Percentiles rank a stretch among this genome's conserved stretches.
phyloP scores from a whole-genome alignment of 2,888 invertebrate species.

The Eurytoma adleriae region DNA sequence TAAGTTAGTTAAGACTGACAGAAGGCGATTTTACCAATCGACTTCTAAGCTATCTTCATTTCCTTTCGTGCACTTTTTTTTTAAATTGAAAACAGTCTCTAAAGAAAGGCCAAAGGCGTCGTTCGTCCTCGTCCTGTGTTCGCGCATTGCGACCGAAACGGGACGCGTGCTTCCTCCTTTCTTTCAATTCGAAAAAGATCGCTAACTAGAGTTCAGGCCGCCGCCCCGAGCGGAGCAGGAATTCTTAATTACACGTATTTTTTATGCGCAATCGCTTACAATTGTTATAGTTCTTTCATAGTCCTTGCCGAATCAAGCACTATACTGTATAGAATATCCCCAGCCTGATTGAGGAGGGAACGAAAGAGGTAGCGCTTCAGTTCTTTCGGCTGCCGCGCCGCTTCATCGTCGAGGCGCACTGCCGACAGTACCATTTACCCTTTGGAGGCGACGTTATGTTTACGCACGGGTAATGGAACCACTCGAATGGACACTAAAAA shows the following conservation, averaged over 20 bases:
- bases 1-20: conserved; percentile 23
- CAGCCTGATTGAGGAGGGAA: not conserved
- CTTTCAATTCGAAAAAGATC: conserved; percentile 52
- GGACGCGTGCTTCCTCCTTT: conserved; percentile 26
- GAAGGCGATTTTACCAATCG: conserved; percentile 32
- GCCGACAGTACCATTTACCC: conserved; percentile 99
- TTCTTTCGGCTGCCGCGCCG: conserved; percentile 89
- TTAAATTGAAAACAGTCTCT: conserved; percentile 34
- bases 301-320: not conserved
- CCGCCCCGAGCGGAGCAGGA: no score
- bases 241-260: no score
- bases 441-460: conserved; percentile 97
- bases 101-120: conserved; percentile 36
- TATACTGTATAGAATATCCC: no score
- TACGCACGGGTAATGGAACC: conserved; percentile 99
- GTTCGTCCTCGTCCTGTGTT: not conserved
- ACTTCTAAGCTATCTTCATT: conserved; percentile 9
- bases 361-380: conserved; percentile 76
- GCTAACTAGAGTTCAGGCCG: conserved; percentile 43
- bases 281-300: not conserved
- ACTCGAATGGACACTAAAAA: conserved; percentile 95
- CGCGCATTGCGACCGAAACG: not conserved
- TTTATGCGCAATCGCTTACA: not conserved
- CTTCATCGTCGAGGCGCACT: conserved; percentile 92
- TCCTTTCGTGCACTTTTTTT: conserved; percentile 5